Conservation (phyloP, 2,888 invertebrate species). For the Acronicta alni region DNA sequence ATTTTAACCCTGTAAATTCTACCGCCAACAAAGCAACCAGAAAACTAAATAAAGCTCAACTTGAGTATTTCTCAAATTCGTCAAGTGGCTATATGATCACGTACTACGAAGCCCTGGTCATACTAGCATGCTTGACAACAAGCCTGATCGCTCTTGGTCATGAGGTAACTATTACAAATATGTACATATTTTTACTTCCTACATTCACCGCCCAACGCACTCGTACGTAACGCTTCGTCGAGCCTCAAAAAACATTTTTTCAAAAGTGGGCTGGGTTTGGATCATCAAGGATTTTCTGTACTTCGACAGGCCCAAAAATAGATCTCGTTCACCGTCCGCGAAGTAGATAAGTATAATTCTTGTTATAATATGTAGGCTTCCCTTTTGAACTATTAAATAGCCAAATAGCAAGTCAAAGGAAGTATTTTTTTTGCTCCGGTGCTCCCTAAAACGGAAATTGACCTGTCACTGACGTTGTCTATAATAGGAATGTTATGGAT, state of each 20-base stretch:
- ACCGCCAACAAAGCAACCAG: background rate
- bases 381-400: too few species aligned
- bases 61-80: constrained; percentile 15
- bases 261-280: background rate
- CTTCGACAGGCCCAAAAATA: too few species aligned
- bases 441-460: too few species aligned
- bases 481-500: too few species aligned
- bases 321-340: too few species aligned
- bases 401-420: too few species aligned
- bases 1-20: background rate
- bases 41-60: background rate
- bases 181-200: background rate
- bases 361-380: too few species aligned
- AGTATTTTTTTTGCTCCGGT: too few species aligned
- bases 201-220: background rate
- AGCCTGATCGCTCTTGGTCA: constrained; percentile 74
- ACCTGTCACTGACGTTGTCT: too few species aligned
- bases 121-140: constrained; percentile 80
- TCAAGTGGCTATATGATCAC: constrained; percentile 69
- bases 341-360: too few species aligned
- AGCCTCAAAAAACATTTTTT: background rate
- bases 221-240: background rate
- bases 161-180: constrained; percentile 61
- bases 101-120: constrained; percentile 74
- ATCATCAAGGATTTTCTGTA: too few species aligned